Percentiles rank a stretch among this genome's conserved stretches.
phyloP scores from a whole-genome alignment of 2,888 invertebrate species.

The Pyrochroa serraticornis region DNA sequence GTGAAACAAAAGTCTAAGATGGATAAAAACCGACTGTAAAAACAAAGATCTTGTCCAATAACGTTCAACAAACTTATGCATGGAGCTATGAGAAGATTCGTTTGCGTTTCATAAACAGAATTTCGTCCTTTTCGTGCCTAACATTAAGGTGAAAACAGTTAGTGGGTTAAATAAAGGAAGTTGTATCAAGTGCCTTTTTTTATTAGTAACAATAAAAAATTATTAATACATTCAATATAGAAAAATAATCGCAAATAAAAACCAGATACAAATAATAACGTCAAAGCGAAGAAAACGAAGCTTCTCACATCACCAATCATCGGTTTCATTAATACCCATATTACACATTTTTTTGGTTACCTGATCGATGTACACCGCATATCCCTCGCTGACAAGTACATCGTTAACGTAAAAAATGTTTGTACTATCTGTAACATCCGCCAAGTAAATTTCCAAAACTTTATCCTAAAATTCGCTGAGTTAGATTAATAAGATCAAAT shows the following conservation, averaged over 20 bases:
- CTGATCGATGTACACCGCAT: constrained; percentile 54
- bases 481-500: neutral
- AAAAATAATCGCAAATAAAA: neutral
- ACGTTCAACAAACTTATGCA: too few relatives aligned
- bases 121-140: too few relatives aligned
- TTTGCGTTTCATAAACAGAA: too few relatives aligned
- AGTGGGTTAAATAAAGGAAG: too few relatives aligned
- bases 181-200: too few relatives aligned
- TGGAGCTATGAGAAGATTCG: too few relatives aligned
- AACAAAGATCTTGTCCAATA: too few relatives aligned
- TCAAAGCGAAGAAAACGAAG: neutral
- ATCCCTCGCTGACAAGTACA: constrained; percentile 59
- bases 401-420: constrained; percentile 61
- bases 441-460: constrained; percentile 55
- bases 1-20: too few relatives aligned
- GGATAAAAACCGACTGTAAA: too few relatives aligned
- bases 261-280: neutral
- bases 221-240: neutral
- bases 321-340: neutral
- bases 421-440: constrained; percentile 58
- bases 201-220: constrained; percentile 11
- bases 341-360: constrained; percentile 36
- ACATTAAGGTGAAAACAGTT: too few relatives aligned
- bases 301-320: neutral
- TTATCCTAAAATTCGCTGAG: constrained; percentile 27